These are phyloP conservation scores for Thrips palmi DNA, from an alignment of 1,140 invertebrate genomes.

Conservation along the genomic window DNA sequence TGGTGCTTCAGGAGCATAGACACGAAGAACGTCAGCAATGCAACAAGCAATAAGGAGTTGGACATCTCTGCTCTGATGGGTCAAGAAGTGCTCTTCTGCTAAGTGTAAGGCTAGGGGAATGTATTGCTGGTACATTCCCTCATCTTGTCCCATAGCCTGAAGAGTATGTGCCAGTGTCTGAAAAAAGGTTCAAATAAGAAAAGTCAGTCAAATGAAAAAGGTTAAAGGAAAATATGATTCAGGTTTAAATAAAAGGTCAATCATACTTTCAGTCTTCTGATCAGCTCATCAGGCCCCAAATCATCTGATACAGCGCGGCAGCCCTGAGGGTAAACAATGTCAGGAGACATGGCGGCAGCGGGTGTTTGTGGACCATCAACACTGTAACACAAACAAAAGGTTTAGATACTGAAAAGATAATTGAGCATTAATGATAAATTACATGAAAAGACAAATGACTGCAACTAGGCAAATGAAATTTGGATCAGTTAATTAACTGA, in stretches of 20 bases:
- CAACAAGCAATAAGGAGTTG: conserved; percentile 89
- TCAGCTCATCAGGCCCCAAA: conserved; percentile 84
- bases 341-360: conserved; percentile 23
- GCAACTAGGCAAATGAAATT: no score
- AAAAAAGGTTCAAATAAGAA: conserved; percentile 12
- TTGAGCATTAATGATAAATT: no score
- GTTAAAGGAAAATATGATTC: conserved; percentile 3
- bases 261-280: conserved; percentile 73
- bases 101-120: conserved; percentile 85
- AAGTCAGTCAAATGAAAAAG: no score
- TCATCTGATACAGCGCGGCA: conserved; percentile 81
- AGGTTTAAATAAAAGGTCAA: conserved; percentile 7
- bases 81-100: conserved; percentile 80
- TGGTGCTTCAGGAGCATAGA: conserved; percentile 97
- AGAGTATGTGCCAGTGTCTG: conserved; percentile 76
- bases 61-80: conserved; percentile 81
- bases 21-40: conserved; percentile 88
- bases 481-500: no score
- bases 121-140: conserved; percentile 82
- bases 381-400: background rate
- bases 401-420: no score
- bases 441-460: no score
- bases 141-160: conserved; percentile 91
- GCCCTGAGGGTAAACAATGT: conserved; percentile 72
- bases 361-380: background rate